Evolutionary conservation across 2,888 invertebrate species (phyloP), one percentile per base, ranked within the genome.

Genomic region (Sphecodes monilicornis): DNA sequence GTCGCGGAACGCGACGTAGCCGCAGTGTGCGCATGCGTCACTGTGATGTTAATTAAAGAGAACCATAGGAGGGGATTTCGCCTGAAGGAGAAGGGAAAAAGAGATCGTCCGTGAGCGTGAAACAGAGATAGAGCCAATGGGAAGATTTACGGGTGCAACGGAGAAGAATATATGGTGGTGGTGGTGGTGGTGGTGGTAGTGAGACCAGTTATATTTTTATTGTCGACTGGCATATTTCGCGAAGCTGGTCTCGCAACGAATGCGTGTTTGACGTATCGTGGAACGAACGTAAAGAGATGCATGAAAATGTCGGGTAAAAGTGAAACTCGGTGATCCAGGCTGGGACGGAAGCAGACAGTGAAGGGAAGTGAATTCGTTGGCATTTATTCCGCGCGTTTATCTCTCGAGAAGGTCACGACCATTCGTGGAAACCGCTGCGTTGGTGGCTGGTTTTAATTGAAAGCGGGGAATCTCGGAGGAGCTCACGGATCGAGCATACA

Each of bases 281-380:
- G 36, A 46, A 46, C 54, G 66, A 75, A 57, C 26, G 66, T 13
- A 54, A 66, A 74, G 71, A 74, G 70, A 74, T 81, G 80, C 60
- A 54, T 78, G 76, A 82, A 90, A 89, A 91, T 92, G 92, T 91
- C 88, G 87, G 86, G 76, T 86, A 88, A 88, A 88, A 89, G 89
- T 86, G 86, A 88, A 86, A 82, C 78, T 82, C 86, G 89, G 84
- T 89, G 89, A 88, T 92, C 81, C 46, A 71, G 50, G 72, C 32
- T 70, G 84, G 84, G 43, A 54, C 26, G 64, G 68, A 32, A 60
- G 60, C 18, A 46, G n/a, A 73, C 3, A 64, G 79, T 68, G 64
- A 80, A 78, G 5, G 77, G 26, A 75, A 74, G 78, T 32, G 64
- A 60, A 79, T 76, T 79, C 54, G 60, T 18, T 76, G 66, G 39